Conservation (phyloP, 2,113 vertebrate genomes). For the Oreocharis arfaki region DNA sequence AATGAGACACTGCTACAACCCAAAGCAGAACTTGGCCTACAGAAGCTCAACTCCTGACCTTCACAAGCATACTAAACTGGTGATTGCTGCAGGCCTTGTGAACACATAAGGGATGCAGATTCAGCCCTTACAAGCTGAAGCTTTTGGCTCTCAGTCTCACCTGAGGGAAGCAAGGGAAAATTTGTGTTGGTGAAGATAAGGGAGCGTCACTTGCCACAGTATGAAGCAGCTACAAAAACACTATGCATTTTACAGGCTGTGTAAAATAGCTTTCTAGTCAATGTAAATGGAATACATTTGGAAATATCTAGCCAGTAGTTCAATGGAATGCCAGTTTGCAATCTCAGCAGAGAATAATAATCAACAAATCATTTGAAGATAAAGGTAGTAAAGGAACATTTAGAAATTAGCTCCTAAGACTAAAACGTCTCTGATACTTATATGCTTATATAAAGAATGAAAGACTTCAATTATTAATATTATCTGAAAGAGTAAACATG, state of each 20-base stretch:
- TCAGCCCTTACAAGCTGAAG: neutral
- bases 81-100: neutral
- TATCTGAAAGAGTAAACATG: conserved; percentile 33
- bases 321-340: neutral
- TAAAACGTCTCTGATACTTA: neutral
- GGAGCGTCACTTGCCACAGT: neutral
- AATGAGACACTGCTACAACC: neutral
- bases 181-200: neutral
- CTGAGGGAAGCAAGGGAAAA: neutral
- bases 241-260: neutral
- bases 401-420: neutral
- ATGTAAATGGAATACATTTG: neutral
- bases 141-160: neutral
- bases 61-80: neutral
- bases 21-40: neutral
- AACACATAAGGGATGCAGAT: neutral
- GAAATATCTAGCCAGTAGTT: neutral
- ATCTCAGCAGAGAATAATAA: neutral
- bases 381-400: neutral
- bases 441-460: neutral
- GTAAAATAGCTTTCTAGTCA: neutral
- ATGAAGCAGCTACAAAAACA: neutral
- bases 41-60: neutral
- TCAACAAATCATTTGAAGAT: neutral
- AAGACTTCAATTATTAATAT: conserved; percentile 17